Conservation (phyloP, 2,797 vertebrate genomes). For the Trachurus trachurus region DNA sequence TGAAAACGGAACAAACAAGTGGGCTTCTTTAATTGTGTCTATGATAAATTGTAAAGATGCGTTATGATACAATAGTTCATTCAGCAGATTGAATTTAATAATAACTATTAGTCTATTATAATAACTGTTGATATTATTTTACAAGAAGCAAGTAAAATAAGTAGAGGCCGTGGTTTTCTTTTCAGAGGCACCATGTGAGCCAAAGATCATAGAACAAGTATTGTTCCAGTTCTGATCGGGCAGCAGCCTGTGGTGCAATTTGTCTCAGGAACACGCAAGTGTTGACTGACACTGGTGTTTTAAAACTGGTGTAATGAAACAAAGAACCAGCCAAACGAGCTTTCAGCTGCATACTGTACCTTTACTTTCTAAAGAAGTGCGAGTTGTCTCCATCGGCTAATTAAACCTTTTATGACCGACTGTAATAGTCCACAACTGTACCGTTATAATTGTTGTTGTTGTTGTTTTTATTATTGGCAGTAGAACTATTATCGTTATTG, state of each 20-base stretch:
- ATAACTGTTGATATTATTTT: not conserved
- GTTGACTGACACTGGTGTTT: not conserved
- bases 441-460: not conserved
- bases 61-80: not conserved
- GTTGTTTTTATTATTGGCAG: not conserved
- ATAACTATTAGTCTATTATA: not conserved
- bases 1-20: not conserved
- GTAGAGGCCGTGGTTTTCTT: not conserved
- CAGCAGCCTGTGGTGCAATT: not conserved
- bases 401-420: not conserved
- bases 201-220: not conserved
- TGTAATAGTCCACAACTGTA: not conserved
- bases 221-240: not conserved
- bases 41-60: not conserved
- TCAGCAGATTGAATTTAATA: not conserved
- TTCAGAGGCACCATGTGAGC: not conserved
- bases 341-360: not conserved
- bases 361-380: not conserved
- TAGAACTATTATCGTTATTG: slow-evolving; percentile 3
- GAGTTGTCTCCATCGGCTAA: not conserved
- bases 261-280: not conserved
- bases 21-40: too few relatives aligned
- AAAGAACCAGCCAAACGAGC: slow-evolving; percentile 20
- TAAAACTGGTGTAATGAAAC: slow-evolving; percentile 33
- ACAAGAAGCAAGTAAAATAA: not conserved